Evolutionary conservation across 2,888 invertebrate species (phyloP), one percentile per base, ranked within the genome.

Genomic region (Crepidodera aurea): DNA sequence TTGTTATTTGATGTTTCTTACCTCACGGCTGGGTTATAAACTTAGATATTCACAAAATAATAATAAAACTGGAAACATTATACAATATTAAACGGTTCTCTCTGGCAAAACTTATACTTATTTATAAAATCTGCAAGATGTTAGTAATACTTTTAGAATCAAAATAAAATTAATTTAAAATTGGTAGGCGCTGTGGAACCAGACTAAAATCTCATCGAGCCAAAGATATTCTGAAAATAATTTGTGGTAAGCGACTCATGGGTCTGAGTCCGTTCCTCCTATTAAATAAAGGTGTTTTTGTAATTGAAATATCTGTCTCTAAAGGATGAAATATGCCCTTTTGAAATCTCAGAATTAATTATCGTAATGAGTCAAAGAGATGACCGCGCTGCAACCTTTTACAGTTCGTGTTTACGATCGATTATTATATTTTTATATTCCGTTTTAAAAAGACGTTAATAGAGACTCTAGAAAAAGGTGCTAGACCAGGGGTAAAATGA

Each of bases 281-380:
- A 46, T 27, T 5, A 29, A 53, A 37, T n/a, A 39, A 56, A 56
- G 37, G 56, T 56, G 56, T 37, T 56, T 56, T 37, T 37, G 48
- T 56, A 48, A 56, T 56, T 56, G 56, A 56, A 56, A 56, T 56
- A 56, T 56, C 56, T 56, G 48, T 37, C 56, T 56, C 25, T 56
- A 46, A 34, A 56, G 46, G 46, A 56, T 56, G 37, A 56, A 37
- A 56, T 48, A 56, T 56, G 25, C 16, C 15, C 16, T 15, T 54
- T 25, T 16, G 42, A 54, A 54, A 42, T 54, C 25, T 56, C 25
- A 25, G 37, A 56, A 34, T 55, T 56, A 56, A 56, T 56, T 56
- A 56, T 48, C 13, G 19, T 48, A 39, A 56, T 39, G 37, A 48
- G 32, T 37, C 48, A 48, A 56, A 56, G 39, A 48, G 15, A 7